Base-by-base conservation (phyloP, 2,797 vertebrate species). In the Octomys mimax region DNA sequence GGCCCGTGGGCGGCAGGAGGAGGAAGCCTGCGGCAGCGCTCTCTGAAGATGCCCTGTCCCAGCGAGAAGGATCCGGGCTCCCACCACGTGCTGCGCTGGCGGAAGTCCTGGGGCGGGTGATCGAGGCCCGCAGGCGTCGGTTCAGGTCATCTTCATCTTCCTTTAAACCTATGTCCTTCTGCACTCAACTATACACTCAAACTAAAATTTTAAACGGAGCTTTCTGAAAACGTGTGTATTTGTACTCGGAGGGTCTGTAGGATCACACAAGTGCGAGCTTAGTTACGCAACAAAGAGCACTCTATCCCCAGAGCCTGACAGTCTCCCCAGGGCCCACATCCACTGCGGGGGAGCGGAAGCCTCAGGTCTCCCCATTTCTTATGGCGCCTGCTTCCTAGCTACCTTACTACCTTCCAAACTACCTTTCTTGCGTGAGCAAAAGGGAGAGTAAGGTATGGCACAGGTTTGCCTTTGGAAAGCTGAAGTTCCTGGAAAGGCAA, bases 61-160 rank as follows among this genome's bases (percentile, higher is more conserved):
- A 49, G n/a, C 39, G 2, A 73, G 36, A 6, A 36, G 11, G 31
- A 79, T 33, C 62, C 16, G 70, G 75, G 11, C 71, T 77, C 83
- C 83, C 46, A 52, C 13, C 24, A 54, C 62, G 2, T 57, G 31
- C 2, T 57, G 31, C 2, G 71, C 28, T 6, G 64, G 16, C 52
- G 26, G 46, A 8, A 2, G 59, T 28, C 33, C 24, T 1, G 52
- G 18, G 6, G 59, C n/a, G 36, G 14, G 62, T 14, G 14, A 59
- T 0, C 39, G 33, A 83, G 24, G 5, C 13, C 28, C 4, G 36
- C 22, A 91, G 49, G 8, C 22, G 3, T 7, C 54, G 73, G 28
- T 77, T 92, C 49, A 88, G 66, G 59, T 92, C 31, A 52, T 24
- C 42, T 66, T 80, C 24, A 83, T 77, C 91, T 92, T 83, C 89